These are phyloP conservation scores for Homalodisca vitripennis DNA, from an alignment of 1,140 invertebrate species.

Conservation along the genomic window DNA sequence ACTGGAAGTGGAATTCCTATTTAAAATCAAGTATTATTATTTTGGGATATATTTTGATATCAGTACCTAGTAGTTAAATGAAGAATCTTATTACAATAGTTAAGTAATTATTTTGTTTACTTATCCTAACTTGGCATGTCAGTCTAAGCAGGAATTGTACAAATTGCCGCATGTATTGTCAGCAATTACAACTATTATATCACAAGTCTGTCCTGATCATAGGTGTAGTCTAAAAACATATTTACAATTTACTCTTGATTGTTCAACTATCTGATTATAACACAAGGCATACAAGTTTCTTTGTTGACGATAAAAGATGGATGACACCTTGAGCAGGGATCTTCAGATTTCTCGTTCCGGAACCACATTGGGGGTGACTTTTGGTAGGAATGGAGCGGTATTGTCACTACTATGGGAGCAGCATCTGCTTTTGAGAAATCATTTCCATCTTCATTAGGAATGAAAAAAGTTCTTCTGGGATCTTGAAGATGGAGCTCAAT, in stretches of 20 bases:
- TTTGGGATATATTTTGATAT: no score
- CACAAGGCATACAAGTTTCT: conserved; percentile 35
- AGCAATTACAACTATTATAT: background rate
- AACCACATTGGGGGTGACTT: conserved; percentile 28
- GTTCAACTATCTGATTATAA: conserved; percentile 29
- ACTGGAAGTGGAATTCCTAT: no score
- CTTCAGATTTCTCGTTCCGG: background rate
- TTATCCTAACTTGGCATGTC: no score
- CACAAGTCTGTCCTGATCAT: conserved; percentile 8
- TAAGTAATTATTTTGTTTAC: no score
- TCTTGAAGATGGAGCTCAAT: conserved; percentile 38
- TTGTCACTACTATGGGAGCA: conserved; percentile 35
- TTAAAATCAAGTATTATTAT: no score
- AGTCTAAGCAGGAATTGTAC: no score
- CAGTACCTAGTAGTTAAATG: no score
- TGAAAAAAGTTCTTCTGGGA: conserved; percentile 34
- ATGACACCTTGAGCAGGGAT: conserved; percentile 33
- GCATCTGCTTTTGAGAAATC: conserved; percentile 27
- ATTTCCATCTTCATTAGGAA: conserved; percentile 20
- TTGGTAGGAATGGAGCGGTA: conserved; percentile 20
- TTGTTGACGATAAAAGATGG: conserved; percentile 37
- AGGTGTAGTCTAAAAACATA: background rate
- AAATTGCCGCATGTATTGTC: no score
- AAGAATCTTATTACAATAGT: no score
- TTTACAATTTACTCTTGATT: background rate